These are phyloP conservation scores for Sussaba pulchella DNA, from an alignment of 2,888 invertebrate species.

Conservation along the genomic window DNA sequence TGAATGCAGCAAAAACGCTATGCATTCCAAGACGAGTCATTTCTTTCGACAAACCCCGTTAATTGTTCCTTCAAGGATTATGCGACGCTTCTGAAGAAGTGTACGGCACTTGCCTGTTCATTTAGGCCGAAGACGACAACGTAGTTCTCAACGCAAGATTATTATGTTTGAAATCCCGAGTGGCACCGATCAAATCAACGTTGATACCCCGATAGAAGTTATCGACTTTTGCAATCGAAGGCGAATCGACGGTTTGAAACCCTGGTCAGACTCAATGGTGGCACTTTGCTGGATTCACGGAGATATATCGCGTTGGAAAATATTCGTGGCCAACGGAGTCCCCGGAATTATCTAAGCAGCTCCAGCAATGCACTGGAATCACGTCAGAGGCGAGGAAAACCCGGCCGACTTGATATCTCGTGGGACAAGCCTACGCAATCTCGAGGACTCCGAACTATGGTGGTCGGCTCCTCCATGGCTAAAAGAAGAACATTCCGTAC, in stretches of 20 bases:
- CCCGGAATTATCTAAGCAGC: conserved; percentile 59
- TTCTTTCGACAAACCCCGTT: neutral
- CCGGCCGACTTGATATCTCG: conserved; percentile 69
- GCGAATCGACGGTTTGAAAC: conserved; percentile 18
- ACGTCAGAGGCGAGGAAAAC: conserved; percentile 68
- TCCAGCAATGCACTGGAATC: conserved; percentile 62
- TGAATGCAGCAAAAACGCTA: conserved; percentile 19
- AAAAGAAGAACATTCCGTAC: neutral
- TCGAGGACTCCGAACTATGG: conserved; percentile 64
- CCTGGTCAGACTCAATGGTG: conserved; percentile 68
- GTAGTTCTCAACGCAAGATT: conserved; percentile 12
- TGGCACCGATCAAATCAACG: conserved; percentile 55
- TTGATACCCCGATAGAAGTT: conserved; percentile 66
- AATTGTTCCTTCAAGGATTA: conserved; percentile 45
- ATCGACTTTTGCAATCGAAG: conserved; percentile 48
- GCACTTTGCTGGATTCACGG: conserved; percentile 68
- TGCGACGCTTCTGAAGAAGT: conserved; percentile 48
- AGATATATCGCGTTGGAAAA: conserved; percentile 60
- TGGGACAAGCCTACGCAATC: conserved; percentile 58
- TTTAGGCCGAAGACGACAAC: conserved; percentile 8
- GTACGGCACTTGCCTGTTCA: conserved; percentile 46
- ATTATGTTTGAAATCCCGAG: conserved; percentile 47
- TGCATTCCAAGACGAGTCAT: conserved; percentile 43
- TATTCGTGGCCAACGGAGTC: conserved; percentile 68
- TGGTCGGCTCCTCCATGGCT: conserved; percentile 68